Base-by-base conservation (phyloP, 2,797 vertebrate species). In the Rhabdophis nuchalis region DNA sequence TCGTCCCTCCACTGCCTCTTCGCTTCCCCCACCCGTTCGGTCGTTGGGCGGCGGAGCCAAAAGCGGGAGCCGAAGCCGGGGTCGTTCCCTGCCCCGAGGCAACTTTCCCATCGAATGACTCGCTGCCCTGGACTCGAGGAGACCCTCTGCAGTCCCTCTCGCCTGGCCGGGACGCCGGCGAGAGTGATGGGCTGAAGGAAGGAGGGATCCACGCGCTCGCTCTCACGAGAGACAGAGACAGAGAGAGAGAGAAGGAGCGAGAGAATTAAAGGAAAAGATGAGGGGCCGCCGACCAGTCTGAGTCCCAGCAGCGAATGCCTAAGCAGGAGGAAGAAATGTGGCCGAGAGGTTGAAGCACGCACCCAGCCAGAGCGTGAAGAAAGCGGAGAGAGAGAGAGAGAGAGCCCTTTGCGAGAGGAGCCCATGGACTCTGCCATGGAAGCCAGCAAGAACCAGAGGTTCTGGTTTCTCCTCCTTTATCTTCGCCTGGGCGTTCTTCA, bases 381-480 rank as follows among this genome's bases (percentile, higher is more conserved):
- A 93, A 95, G 97, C 96, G 97, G 93, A 92, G 94, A 96, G 93
- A 93, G 29, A 93, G 94, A 97, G 96, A 97, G 93, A 92, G 94
- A 96, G 93, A 93, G 29, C 93, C 92, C 89, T 95, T 54, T 88
- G 93, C 86, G 60, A 94, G 60, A 94, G 52, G 93, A 91, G 93
- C 94, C 95, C 50, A 88, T 94, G 93, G 95, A 94, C 91, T 85
- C 50, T 41, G 95, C 90, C 1, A 91, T 93, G 94, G 91, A 92
- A 32, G 89, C 94, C 93, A 72, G 93, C 93, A 93, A 94, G 95
- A n/a, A n/a, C n/a, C n/a, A n/a, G n/a, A 95, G 95, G 9, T 95
- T 97, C 20, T 50, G 97, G 52, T 96, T 95, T 91, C 91, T 97
- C 93, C 93, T 98, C 90, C 95, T 97, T 91, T 97, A 87, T 93